Conservation (phyloP, 2,888 invertebrate genomes). For the Rotaria magnacalcarata region DNA sequence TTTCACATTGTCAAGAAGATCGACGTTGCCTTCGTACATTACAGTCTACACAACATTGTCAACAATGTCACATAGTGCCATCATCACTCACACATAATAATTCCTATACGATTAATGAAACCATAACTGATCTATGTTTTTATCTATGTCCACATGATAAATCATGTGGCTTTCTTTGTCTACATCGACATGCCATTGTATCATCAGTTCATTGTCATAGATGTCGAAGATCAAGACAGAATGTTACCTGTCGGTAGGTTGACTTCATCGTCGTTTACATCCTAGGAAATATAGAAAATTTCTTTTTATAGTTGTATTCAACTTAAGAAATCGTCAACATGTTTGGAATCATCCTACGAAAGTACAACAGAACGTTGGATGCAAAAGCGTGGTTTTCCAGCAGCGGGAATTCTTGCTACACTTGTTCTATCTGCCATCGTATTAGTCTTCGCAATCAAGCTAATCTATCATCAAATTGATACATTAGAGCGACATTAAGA, state of each 20-base stretch:
- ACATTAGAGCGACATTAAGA: background rate
- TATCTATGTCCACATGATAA: background rate
- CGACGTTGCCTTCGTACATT: background rate
- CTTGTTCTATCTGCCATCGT: background rate
- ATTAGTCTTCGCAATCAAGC: background rate
- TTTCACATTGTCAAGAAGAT: background rate
- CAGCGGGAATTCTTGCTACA: background rate
- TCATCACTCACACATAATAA: background rate
- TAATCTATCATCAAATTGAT: background rate
- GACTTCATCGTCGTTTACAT: too few species aligned
- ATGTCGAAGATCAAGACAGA: background rate
- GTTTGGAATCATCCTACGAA: background rate
- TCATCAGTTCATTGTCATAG: background rate
- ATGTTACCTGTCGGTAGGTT: background rate
- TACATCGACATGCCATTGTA: background rate
- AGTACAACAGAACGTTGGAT: background rate
- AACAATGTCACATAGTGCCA: background rate
- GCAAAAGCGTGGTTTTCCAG: constrained; percentile 18
- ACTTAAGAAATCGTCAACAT: background rate
- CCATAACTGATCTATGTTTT: background rate
- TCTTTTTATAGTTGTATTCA: background rate
- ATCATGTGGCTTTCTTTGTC: constrained; percentile 4
- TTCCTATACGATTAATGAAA: background rate
- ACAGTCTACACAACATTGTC: background rate
- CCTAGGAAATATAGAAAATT: background rate